Conservation (phyloP, 2,888 invertebrate genomes). For the Drosophila nr. medialis region DNA sequence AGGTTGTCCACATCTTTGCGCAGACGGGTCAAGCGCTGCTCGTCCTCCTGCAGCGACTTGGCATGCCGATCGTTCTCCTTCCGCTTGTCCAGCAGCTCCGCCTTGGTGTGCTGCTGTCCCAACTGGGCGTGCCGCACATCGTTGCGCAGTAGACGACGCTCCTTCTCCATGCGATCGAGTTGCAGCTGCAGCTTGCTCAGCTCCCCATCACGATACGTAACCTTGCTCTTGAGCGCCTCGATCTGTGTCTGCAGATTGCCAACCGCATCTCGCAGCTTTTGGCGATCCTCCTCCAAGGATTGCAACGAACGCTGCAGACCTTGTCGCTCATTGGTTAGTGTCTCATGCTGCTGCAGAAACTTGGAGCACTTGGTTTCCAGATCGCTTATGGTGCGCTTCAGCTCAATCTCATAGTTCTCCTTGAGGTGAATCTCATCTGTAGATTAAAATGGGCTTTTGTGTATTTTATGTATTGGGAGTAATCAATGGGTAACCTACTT, state of each 20-base stretch:
- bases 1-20: conserved; percentile 90
- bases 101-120: conserved; percentile 83
- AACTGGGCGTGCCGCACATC: conserved; percentile 84
- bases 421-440: conserved; percentile 83
- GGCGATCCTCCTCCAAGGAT: conserved; percentile 88
- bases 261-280: conserved; percentile 90
- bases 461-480: no score
- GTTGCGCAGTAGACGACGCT: conserved; percentile 87
- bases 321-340: conserved; percentile 91
- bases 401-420: conserved; percentile 82
- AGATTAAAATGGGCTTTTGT: no score
- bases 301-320: conserved; percentile 90
- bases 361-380: conserved; percentile 78
- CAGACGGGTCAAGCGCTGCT: conserved; percentile 88
- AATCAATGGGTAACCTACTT: conserved; percentile 59
- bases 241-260: conserved; percentile 86
- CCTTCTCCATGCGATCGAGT: conserved; percentile 89
- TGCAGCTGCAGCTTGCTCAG: conserved; percentile 89
- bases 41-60: conserved; percentile 89
- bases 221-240: conserved; percentile 85
- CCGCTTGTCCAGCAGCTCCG: conserved; percentile 83
- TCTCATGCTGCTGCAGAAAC: conserved; percentile 89
- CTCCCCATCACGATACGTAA: conserved; percentile 90
- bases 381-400: conserved; percentile 82
- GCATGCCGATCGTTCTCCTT: conserved; percentile 86